Evolutionary conservation across 2,113 vertebrate species (phyloP).

Genomic region (Delphinapterus leucas): DNA sequence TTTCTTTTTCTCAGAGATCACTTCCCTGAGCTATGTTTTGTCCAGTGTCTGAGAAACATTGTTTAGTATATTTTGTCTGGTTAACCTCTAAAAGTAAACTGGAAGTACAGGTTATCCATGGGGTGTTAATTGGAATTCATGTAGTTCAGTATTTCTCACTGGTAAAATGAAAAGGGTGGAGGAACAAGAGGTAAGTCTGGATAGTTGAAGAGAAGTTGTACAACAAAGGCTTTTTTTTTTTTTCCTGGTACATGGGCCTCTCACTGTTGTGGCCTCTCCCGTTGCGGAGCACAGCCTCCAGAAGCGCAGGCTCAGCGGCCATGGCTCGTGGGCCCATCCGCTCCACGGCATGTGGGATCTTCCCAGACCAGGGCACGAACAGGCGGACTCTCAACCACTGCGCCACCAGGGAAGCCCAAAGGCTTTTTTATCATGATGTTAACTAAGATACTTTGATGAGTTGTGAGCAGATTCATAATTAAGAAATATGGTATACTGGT

Average conservation of each 20-base stretch:
- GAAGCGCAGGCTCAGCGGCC: too few relatives aligned
- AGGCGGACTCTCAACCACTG: too few relatives aligned
- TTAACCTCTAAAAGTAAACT: neutral
- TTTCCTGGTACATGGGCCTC: neutral
- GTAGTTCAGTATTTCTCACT: neutral
- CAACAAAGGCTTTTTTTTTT: neutral
- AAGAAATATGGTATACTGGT: neutral
- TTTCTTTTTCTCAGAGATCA: neutral
- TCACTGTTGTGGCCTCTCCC: too few relatives aligned
- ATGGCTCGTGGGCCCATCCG: too few relatives aligned
- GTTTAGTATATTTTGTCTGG: neutral
- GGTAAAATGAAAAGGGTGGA: neutral
- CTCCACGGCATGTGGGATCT: too few relatives aligned
- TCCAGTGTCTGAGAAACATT: neutral
- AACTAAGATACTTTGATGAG: neutral
- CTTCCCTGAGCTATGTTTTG: neutral
- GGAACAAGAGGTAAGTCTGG: neutral
- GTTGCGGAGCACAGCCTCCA: too few relatives aligned
- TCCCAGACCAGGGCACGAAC: too few relatives aligned
- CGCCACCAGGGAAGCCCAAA: neutral
- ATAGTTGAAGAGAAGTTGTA: neutral
- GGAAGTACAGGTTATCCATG: neutral
- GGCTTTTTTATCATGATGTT: neutral
- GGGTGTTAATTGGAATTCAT: neutral
- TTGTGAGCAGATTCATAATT: neutral